These are phyloP conservation scores for Tenualosa thibaudeaui DNA, from an alignment of 2,797 vertebrate genomes.

Conservation along the genomic window DNA sequence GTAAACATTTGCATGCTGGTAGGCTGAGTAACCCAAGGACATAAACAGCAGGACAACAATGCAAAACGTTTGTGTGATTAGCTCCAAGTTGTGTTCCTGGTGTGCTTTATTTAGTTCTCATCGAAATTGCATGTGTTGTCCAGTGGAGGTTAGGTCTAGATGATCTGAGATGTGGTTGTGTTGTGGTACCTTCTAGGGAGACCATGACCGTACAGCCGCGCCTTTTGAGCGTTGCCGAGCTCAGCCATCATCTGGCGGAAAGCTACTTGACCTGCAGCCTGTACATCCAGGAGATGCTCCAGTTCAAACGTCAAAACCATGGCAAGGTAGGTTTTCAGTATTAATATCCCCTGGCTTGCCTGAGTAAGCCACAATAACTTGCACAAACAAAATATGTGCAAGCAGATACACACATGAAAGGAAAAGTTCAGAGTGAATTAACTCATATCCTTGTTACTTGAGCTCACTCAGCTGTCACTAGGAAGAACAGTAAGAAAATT, in stretches of 20 bases:
- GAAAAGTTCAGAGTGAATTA: too few relatives aligned
- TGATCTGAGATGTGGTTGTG: not conserved
- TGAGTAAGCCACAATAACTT: not conserved
- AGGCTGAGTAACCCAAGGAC: not conserved
- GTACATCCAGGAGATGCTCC: slow-evolving; percentile 90
- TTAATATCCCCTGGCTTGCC: not conserved
- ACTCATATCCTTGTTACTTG: too few relatives aligned
- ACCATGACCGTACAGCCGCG: slow-evolving; percentile 79
- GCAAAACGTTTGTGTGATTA: not conserved
- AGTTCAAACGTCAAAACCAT: slow-evolving; percentile 93
- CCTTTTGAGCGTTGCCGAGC: slow-evolving; percentile 89
- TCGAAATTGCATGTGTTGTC: not conserved
- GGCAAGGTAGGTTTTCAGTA: slow-evolving; percentile 79
- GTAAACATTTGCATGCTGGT: not conserved
- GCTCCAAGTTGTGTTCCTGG: not conserved
- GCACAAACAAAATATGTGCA: not conserved
- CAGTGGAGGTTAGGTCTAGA: not conserved
- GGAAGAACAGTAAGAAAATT: too few relatives aligned
- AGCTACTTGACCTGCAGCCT: slow-evolving; percentile 92
- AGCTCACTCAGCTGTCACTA: too few relatives aligned
- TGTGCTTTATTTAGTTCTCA: not conserved
- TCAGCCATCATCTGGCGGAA: slow-evolving; percentile 94
- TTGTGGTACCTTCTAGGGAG: slow-evolving; percentile 70
- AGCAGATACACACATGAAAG: not conserved
- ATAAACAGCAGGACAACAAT: not conserved